Base-by-base conservation (phyloP, 2,113 vertebrate species). In the Atlantisia rogersi region DNA sequence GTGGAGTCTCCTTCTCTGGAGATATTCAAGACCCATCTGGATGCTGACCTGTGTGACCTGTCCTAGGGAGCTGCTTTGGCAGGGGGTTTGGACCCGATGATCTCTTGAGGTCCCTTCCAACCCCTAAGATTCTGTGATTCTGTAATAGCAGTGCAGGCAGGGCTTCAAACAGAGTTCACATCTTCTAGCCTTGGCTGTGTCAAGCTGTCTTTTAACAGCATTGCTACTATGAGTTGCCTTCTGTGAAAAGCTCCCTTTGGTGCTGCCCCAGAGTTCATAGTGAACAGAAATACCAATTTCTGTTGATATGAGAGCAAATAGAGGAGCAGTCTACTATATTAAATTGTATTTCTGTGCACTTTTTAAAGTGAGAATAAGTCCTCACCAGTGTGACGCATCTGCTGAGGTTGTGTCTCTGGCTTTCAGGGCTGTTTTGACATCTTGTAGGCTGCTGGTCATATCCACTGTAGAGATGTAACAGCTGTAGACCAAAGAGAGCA, bases 131-230 rank as follows among this genome's bases (percentile, higher is more conserved):
- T 35, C 35, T 35, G 35, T 35, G 35, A 35, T 35, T 35, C 35
- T 35, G 35, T 35, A 35, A 63, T 75, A 50, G 18, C 22, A 53
- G 0, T n/a, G 15, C 1, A 2, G 22, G 26, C 10, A 69, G 48
- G 44, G 18, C 74, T 87, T 89, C 70, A 55, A 83, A 48, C 65
- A 0, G 0, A 76, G 13, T 24, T 82, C 2, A 1, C 3, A 53
- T 74, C 65, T 2, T 9, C 18, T 31, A 37, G 8, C 21, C 9
- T 20, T 50, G 0, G 0, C 20, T 44, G 32, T 15, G 3, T 85
- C 55, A 84, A 69, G 6, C 35, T 0, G 0, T 39, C 60, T 71
- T 60, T 76, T n/a, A 2, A 56, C 56, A 59, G 4, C 10, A 4
- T 73, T 78, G 56, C 18, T 75, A 3, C 68, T 77, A 3, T 10